phyloP scores from a whole-genome alignment of 30 jellyfish, hydroid and myxozoan species.

The Sanderia malayensis region DNA sequence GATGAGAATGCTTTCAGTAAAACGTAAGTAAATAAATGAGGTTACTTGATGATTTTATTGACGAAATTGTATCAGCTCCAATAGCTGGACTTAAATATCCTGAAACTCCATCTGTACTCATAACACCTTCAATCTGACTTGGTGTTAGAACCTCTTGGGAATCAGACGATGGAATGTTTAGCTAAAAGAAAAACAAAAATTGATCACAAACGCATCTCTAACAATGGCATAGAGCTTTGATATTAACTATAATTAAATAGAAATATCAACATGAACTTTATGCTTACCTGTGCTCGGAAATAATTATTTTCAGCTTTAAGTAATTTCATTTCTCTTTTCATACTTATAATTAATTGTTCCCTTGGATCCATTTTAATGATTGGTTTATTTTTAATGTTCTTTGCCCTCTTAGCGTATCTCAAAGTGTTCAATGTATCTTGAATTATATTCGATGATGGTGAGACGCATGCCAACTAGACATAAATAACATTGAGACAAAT shows the following conservation, averaged over 20 bases:
- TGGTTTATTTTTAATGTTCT: slow-evolving; percentile 92
- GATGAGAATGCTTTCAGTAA: too few species aligned
- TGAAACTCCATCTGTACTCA: slow-evolving; percentile 61
- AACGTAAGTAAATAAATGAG: too few species aligned
- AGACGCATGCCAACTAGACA: slow-evolving; percentile 95
- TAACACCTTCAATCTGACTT: slow-evolving; percentile 60
- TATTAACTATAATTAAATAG: too few species aligned
- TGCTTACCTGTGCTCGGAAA: slow-evolving; percentile 83
- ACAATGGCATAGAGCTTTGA: too few species aligned
- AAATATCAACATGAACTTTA: too few species aligned
- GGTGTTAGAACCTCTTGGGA: slow-evolving; percentile 80
- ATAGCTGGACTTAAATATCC: slow-evolving; percentile 75
- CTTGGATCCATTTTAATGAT: slow-evolving; percentile 95
- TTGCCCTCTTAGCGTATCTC: slow-evolving; percentile 97
- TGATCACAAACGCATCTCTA: too few species aligned
- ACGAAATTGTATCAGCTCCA: slow-evolving; percentile 65
- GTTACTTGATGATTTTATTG: slow-evolving; percentile 73
- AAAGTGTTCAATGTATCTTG: slow-evolving; percentile 92
- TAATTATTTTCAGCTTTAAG: slow-evolving; percentile 87
- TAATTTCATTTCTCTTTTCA: slow-evolving; percentile 80
- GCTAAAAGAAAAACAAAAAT: slow-evolving; percentile 63
- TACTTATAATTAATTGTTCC: slow-evolving; percentile 86
- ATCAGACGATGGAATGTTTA: slow-evolving; percentile 81
- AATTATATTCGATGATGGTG: slow-evolving; percentile 82
- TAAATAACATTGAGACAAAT: too few species aligned